phyloP scores from a whole-genome alignment of 2,888 invertebrate genomes.

The Folsomia candida region DNA sequence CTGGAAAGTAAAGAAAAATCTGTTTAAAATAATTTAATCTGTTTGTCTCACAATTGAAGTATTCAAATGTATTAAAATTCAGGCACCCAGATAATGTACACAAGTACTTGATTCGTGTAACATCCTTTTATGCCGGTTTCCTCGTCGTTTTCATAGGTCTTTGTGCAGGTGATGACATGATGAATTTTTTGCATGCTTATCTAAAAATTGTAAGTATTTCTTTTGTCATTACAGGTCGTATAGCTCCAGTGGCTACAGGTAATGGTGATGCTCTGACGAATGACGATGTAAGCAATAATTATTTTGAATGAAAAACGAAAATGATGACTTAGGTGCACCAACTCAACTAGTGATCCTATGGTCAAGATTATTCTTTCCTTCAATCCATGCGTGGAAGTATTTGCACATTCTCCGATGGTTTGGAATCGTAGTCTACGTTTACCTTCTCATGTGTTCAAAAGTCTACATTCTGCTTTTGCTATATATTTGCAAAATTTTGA shows the following conservation, averaged over 20 bases:
- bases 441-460: conserved; percentile 38
- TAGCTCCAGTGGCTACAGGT: conserved; percentile 13
- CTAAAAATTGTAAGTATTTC: not conserved
- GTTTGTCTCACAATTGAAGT: no score
- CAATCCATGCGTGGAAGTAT: conserved; percentile 19
- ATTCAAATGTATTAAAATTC: no score
- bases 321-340: no score
- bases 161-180: not conserved
- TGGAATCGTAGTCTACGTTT: conserved; percentile 11
- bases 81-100: conserved; percentile 17
- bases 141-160: not conserved
- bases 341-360: conserved; percentile 30
- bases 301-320: no score
- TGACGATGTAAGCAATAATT: no score
- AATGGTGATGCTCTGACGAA: no score
- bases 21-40: no score
- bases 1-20: no score
- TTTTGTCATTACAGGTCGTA: conserved; percentile 1
- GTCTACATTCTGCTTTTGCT: conserved; percentile 39
- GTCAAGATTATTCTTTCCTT: conserved; percentile 13
- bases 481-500: conserved; percentile 38
- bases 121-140: not conserved
- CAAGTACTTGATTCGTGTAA: not conserved
- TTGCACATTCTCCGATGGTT: not conserved
- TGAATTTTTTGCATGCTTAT: not conserved